phyloP scores from a whole-genome alignment of 2,113 vertebrate species.

The Alethe castanea region DNA sequence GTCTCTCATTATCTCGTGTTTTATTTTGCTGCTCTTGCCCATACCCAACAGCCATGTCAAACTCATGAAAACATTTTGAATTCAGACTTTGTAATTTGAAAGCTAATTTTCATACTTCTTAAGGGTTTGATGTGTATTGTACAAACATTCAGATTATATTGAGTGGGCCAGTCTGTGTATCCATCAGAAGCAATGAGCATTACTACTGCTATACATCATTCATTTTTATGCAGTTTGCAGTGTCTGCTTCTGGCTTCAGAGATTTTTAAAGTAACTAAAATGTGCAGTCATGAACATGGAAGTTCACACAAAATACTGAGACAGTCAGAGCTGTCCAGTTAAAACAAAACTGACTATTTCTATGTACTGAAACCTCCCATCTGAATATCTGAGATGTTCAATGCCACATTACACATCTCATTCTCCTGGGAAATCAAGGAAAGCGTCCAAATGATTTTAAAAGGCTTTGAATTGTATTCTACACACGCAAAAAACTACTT shows the following conservation, averaged over 20 bases:
- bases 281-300: background rate
- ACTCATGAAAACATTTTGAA: background rate
- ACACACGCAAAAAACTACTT: background rate
- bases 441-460: background rate
- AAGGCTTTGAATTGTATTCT: background rate
- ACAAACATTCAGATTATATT: background rate
- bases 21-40: background rate
- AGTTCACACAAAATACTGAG: background rate
- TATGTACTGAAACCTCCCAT: background rate
- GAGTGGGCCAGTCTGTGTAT: background rate
- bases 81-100: background rate
- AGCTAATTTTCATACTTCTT: background rate
- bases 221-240: conserved; percentile 23
- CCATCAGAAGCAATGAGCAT: background rate
- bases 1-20: background rate
- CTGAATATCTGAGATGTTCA: background rate
- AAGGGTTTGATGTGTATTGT: background rate
- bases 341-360: background rate
- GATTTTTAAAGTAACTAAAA: background rate
- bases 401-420: background rate
- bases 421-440: background rate
- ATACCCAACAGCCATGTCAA: background rate
- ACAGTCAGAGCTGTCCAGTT: background rate
- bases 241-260: background rate
- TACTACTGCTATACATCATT: background rate